Conservation (phyloP, 2,888 invertebrate species). For the Dilophus febrilis region DNA sequence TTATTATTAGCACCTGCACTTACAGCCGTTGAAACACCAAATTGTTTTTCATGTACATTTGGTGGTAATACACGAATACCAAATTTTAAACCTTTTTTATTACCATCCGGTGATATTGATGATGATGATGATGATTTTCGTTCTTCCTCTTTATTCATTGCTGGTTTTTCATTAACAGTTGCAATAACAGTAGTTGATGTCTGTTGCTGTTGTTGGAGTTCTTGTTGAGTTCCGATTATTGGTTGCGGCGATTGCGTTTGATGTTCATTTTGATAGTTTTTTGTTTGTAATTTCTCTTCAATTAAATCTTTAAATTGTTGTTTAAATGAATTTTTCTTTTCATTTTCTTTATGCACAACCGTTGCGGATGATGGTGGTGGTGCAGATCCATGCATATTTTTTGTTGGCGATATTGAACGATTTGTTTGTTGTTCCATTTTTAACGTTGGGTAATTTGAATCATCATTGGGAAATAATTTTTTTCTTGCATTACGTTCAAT, state of each 20-base stretch:
- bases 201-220: neutral
- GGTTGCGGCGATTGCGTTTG: neutral
- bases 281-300: conserved; percentile 10
- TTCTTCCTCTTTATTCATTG: conserved; percentile 21
- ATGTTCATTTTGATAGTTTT: neutral
- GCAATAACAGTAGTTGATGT: neutral
- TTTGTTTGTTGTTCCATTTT: conserved; percentile 9
- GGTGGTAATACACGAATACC: conserved; percentile 49
- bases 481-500: conserved; percentile 11
- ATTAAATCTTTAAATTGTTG: conserved; percentile 8
- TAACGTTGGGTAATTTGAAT: conserved; percentile 10
- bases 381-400: neutral
- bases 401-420: neutral
- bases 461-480: conserved; percentile 9
- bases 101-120: conserved; percentile 35
- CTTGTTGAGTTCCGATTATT: conserved; percentile 12
- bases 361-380: conserved; percentile 3
- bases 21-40: conserved; percentile 17
- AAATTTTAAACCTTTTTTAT: conserved; percentile 44
- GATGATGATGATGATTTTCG: no score
- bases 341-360: conserved; percentile 8
- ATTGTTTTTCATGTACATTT: conserved; percentile 34
- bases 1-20: no score
- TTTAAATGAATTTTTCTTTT: conserved; percentile 9
- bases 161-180: conserved; percentile 10